These are phyloP conservation scores for Malacoraja senta DNA, from an alignment of 2,797 vertebrate genomes.

Conservation along the genomic window DNA sequence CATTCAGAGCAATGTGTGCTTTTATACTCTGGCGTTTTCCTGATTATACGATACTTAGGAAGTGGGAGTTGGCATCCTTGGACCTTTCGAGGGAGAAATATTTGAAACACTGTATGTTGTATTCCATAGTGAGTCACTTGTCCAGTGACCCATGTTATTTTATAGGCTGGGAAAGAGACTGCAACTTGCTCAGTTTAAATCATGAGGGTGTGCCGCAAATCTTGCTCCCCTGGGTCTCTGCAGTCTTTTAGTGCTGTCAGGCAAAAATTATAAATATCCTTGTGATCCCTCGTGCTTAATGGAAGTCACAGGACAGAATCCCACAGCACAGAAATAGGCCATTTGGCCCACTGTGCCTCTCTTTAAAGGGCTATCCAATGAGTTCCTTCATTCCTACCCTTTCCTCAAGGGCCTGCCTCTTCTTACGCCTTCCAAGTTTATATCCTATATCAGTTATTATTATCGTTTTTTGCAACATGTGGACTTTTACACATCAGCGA, in stretches of 20 bases:
- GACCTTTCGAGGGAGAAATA: neutral
- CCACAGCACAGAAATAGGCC: neutral
- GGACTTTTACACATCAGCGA: too few species aligned
- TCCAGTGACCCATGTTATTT: conserved; percentile 3
- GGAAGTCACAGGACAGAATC: neutral
- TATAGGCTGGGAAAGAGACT: neutral
- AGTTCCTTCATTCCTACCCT: neutral
- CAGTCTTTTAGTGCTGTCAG: neutral
- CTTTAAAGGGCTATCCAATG: neutral
- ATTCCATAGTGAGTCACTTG: neutral
- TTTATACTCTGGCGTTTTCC: neutral
- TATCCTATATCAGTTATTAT: neutral
- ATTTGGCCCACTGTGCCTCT: neutral
- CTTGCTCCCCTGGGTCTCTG: neutral
- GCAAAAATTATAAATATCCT: neutral
- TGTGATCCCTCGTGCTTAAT: neutral
- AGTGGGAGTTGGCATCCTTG: neutral
- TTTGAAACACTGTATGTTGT: neutral
- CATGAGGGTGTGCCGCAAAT: neutral
- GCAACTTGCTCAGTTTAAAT: neutral
- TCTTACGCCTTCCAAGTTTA: neutral
- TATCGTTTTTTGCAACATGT: too few species aligned
- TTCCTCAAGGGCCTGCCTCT: neutral
- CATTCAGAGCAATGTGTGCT: neutral
- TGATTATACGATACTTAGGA: neutral